These are phyloP conservation scores for Saccopteryx bilineata DNA, from an alignment of 2,113 vertebrate species.

Conservation along the genomic window DNA sequence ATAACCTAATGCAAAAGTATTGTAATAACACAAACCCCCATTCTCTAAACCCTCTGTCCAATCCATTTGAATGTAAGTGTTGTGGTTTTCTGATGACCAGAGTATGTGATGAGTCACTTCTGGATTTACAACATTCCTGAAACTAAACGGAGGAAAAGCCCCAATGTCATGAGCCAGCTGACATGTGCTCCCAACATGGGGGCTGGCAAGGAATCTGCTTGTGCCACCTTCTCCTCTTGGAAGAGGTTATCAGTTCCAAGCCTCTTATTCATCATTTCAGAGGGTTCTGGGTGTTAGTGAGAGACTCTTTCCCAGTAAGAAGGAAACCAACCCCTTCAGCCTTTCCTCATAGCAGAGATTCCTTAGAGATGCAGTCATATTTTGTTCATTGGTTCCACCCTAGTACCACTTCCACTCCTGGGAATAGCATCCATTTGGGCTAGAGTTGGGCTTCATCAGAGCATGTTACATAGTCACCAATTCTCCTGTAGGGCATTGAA, in stretches of 20 bases:
- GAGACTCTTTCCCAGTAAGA: slow-evolving; percentile 39
- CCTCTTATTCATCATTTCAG: neutral
- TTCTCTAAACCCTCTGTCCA: neutral
- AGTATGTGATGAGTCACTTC: neutral
- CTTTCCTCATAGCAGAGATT: slow-evolving; percentile 77
- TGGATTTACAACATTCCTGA: slow-evolving; percentile 44
- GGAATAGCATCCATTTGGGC: slow-evolving; percentile 42
- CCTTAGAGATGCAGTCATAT: slow-evolving; percentile 60
- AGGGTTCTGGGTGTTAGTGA: neutral
- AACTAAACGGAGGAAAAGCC: slow-evolving; percentile 42
- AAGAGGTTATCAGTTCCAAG: neutral
- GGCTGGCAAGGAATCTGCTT: neutral
- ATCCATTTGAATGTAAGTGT: neutral
- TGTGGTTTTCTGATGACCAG: slow-evolving; percentile 22
- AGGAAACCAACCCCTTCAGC: slow-evolving; percentile 44
- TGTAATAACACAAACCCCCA: neutral
- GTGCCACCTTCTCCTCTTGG: neutral
- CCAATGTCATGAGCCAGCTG: neutral
- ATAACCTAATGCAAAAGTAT: neutral
- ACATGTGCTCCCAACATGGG: neutral
- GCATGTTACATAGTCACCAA: neutral
- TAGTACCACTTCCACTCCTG: slow-evolving; percentile 44
- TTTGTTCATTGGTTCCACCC: slow-evolving; percentile 58
- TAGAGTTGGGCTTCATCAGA: neutral
- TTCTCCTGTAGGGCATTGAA: neutral